Evolutionary conservation across 2,797 vertebrate genomes (phyloP), one percentile per base, ranked within the genome.

Genomic region (Pangasius mekongensis): DNA sequence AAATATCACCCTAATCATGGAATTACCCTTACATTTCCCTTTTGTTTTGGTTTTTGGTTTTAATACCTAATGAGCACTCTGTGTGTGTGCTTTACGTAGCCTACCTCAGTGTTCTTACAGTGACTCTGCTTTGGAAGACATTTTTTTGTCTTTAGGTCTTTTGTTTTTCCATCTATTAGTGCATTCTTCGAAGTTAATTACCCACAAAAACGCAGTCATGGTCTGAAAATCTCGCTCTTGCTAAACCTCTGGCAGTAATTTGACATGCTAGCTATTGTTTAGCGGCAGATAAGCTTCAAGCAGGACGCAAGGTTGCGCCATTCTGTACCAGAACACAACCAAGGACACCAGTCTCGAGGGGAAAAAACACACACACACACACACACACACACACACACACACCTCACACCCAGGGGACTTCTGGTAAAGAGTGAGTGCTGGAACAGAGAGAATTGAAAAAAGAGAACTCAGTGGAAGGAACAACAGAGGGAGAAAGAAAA

Each of bases 161-260:
- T 86, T 82, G 87, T 82, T 89, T 89, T 89, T 89, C 87, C 87
- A 49, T 78, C 84, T 27, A 77, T 87, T 88, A 77, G 58, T 16
- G 66, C 58, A 82, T 64, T 84, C 69, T 77, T 58, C 33, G 83
- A 66, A 86, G 88, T 83, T 64, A 89, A 89, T 89, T 82, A 64
- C 54, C 84, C 88, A 52, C 84, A 83, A 83, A 76, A 81, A 74
- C 30, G 11, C 54, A 36, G 88, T 81, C 84, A 87, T 49, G 82
- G 56, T 77, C 86, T 67, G 82, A 67, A 58, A 47, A 36, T 4
- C 22, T 22, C 18, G 33, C 49, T 3, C 36, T 76, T 36, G 85
- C 89, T 88, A 39, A 91, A 90, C 76, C 74, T 74, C 90, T 90
- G 89, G 85, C 78, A 89, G 84, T 74, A 67, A 87, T 89, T 86